Percentiles rank a stretch among this genome's conserved stretches.
These are phyloP conservation scores for Synaphobranchus kaupii DNA, from an alignment of 2,797 vertebrate genomes.

Conservation along the genomic window DNA sequence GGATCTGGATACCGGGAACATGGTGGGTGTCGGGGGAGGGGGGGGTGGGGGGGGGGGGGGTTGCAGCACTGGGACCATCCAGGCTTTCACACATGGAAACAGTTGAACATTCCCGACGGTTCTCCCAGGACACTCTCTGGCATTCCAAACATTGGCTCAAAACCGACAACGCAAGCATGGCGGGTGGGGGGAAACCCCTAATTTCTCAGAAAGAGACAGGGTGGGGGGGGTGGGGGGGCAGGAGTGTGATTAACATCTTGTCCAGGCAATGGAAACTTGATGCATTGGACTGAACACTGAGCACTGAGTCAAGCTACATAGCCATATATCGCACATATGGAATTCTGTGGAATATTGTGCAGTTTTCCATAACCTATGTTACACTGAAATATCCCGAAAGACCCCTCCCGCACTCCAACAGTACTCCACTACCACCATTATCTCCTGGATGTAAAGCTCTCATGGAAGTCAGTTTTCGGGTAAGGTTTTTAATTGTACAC, in stretches of 20 bases:
- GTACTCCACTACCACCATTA: no score
- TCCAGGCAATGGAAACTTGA: not conserved
- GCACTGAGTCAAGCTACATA: not conserved
- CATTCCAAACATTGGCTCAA: not conserved
- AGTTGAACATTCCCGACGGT: not conserved
- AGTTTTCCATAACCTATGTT: not conserved
- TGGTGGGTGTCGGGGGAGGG: no score
- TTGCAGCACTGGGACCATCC: not conserved
- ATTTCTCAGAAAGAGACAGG: not conserved
- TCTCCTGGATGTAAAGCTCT: no score
- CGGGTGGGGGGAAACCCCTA: not conserved
- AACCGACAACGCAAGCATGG: not conserved
- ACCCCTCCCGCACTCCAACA: no score
- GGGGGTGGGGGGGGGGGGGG: no score
- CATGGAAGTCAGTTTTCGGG: no score
- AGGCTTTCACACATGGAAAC: not conserved
- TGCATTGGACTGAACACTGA: no score
- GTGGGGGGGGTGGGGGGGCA: no score
- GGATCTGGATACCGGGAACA: not conserved
- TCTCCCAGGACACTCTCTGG: not conserved
- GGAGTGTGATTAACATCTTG: not conserved
- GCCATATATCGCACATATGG: not conserved
- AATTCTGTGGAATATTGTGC: not conserved
- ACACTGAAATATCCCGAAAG: not conserved
- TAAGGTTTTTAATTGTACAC: no score